Conservation (phyloP, 2,113 vertebrate species). For the Lepisosteus oculatus region DNA sequence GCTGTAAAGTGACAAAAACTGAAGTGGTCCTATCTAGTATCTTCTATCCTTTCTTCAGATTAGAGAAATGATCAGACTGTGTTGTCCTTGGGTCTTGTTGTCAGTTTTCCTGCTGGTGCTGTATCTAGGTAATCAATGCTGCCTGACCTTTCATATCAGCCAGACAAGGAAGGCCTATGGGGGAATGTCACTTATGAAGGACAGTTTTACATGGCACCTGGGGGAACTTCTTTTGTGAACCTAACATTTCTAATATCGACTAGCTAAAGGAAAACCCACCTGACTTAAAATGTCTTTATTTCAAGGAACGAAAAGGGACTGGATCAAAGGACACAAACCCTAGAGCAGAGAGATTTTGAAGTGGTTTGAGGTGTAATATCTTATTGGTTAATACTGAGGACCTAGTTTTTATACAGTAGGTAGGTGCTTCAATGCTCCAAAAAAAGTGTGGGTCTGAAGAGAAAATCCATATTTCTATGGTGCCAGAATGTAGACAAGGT, state of each 20-base stretch:
- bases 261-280: background rate
- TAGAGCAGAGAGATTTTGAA: background rate
- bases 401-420: too few species aligned
- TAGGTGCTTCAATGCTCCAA: too few species aligned
- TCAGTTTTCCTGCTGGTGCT: slow-evolving; percentile 5
- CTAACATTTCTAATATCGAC: slow-evolving; percentile 17
- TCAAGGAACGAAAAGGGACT: background rate
- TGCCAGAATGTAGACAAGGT: too few species aligned
- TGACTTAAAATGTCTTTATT: background rate
- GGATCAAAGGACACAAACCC: background rate
- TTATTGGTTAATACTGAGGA: too few species aligned
- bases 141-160: slow-evolving; percentile 34
- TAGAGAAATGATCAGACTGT: background rate
- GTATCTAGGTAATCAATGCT: slow-evolving; percentile 36
- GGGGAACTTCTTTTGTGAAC: slow-evolving; percentile 29
- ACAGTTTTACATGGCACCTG: slow-evolving; percentile 28
- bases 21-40: too few species aligned
- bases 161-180: slow-evolving; percentile 26
- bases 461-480: too few species aligned
- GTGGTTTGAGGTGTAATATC: too few species aligned
- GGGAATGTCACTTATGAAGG: slow-evolving; percentile 44
- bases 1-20: too few species aligned
- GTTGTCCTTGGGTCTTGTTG: background rate
- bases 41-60: background rate
- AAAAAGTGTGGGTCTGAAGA: too few species aligned